Evolutionary conservation across 2,888 invertebrate species (phyloP).

Genomic region (Himalopsyche tibetana): DNA sequence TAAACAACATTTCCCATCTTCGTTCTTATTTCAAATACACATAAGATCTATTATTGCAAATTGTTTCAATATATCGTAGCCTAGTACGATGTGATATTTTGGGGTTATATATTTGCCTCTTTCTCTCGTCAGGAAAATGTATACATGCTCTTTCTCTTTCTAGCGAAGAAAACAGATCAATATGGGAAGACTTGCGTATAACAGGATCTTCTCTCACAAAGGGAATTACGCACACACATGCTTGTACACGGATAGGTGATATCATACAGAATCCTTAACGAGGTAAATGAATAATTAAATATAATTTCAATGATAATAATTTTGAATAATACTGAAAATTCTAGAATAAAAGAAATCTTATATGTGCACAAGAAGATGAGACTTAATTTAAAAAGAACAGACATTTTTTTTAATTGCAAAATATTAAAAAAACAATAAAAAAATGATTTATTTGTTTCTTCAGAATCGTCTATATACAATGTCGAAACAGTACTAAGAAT

Average conservation of each 20-base stretch:
- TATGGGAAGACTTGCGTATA: slow-evolving; percentile 4
- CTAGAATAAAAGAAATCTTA: too few relatives aligned
- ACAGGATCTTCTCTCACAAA: not conserved
- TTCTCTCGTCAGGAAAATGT: not conserved
- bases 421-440: too few relatives aligned
- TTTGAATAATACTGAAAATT: too few relatives aligned
- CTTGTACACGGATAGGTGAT: not conserved
- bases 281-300: not conserved
- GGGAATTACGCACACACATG: slow-evolving; percentile 5
- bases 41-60: not conserved
- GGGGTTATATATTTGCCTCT: not conserved
- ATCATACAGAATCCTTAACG: not conserved
- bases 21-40: not conserved
- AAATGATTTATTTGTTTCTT: too few relatives aligned
- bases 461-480: too few relatives aligned
- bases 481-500: too few relatives aligned
- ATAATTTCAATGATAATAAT: not conserved
- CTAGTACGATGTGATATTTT: not conserved
- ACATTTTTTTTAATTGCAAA: too few relatives aligned
- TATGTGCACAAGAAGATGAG: too few relatives aligned
- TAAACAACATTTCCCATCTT: not conserved
- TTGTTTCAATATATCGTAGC: not conserved
- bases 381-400: too few relatives aligned
- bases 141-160: not conserved
- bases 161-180: slow-evolving; percentile 34